These are phyloP conservation scores for Crotalus horridus DNA, from an alignment of 2,113 vertebrate species.

Conservation along the genomic window DNA sequence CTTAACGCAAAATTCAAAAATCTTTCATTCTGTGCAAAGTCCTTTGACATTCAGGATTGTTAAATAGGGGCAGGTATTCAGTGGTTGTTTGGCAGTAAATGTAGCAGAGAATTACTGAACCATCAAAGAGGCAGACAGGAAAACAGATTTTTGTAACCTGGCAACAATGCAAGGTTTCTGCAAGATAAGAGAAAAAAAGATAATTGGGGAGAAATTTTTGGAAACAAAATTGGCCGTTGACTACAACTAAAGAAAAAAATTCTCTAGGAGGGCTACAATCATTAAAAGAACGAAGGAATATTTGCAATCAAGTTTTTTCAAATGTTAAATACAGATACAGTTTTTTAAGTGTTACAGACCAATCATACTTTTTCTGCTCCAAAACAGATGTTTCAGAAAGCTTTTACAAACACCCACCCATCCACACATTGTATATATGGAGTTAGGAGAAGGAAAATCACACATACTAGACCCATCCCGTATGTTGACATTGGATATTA, in stretches of 20 bases:
- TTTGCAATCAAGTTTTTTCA: not conserved
- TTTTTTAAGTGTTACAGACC: not conserved
- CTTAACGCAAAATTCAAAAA: not conserved
- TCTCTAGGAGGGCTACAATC: not conserved
- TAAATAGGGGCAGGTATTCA: not conserved
- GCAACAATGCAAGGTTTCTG: slow-evolving; percentile 27
- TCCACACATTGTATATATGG: no score
- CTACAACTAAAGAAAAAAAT: not conserved
- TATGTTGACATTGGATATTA: not conserved
- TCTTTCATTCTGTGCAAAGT: not conserved
- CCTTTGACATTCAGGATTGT: not conserved
- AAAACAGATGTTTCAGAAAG: not conserved
- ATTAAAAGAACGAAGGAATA: not conserved
- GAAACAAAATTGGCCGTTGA: not conserved
- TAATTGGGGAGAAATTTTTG: not conserved
- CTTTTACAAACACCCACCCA: not conserved
- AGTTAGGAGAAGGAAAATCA: not conserved
- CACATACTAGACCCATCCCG: no score
- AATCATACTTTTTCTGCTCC: not conserved
- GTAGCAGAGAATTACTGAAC: not conserved
- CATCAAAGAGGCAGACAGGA: slow-evolving; percentile 3
- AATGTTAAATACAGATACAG: not conserved
- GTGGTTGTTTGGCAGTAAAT: not conserved
- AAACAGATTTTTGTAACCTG: slow-evolving; percentile 24
- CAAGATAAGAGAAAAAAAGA: not conserved